Base-by-base conservation (phyloP, 1,140 invertebrate genomes). In the Drosophila lowei region DNA sequence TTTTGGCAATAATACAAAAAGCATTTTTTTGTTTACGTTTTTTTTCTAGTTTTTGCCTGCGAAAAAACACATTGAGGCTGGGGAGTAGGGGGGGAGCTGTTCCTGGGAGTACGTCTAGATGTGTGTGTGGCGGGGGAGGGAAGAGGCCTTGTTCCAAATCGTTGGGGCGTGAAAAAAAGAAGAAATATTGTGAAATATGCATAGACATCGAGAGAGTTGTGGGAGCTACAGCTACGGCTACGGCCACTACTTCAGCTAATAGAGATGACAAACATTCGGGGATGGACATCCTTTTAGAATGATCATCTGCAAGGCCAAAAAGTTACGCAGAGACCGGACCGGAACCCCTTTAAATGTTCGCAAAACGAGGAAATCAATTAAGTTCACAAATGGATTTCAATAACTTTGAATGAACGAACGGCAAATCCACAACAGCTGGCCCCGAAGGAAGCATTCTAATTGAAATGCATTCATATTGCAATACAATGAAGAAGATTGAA, bases 381-480 rank as follows among this genome's bases (percentile, higher is more conserved):
- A 80, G 67, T 67, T 80, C 44, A 55, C 77, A 80, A 80, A 76
- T 80, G 63, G 77, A 76, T 80, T 80, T 80, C 72, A 72, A 79
- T 79, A 79, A 77, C 73, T 68, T 62, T 49, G 47, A 57, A 46
- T 59, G 28, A 18, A 59, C 23, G 23, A 15, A 64, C 25, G 41
- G 48, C 38, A 59, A 76, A 75, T 43, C 77, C 48, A 65, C 56
- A 65, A 64, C 77, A 79, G 71, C 72, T 79, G 77, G 34, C 34
- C 34, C 56, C 72, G 59, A 79, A 79, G 77, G 73, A 79, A 75
- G 57, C 66, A 61, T 66, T 79, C 75, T 80, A 80, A 80, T 80
- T 80, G 72, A 80, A 80, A 80, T 80, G 77, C 78, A 80, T 80
- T 80, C 78, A 80, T 80, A 80, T 80, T 77, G 77, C 77, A 76